Base-by-base conservation (phyloP, 2,888 invertebrate genomes). In the Acanthococcus lagerstroemiae region DNA sequence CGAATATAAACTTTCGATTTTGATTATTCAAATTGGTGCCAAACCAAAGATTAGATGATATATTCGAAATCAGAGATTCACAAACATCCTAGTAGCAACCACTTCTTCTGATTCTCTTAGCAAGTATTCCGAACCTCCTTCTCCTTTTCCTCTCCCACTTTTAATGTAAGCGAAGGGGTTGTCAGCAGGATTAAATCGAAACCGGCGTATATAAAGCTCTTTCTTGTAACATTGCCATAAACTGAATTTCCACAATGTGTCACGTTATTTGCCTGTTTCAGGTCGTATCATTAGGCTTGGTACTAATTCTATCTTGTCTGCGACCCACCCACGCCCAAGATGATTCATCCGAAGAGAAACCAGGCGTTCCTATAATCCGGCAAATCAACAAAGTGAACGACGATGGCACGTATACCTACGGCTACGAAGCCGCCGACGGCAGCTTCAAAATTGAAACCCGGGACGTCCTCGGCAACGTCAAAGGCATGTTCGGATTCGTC, bases 381-480 rank as follows among this genome's bases (percentile, higher is more conserved):
- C 87, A 88, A 76, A 87, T 90, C 71, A 83, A 88, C 69, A 82
- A 86, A 73, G 80, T 89, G 2, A 90, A 90, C 74, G 85, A 87
- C 60, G 90, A 90, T 74, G 90, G 90, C 26, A 88, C 88, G 0
- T 90, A 90, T 73, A 88, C 89, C 0, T 87, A 87, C 69, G 90
- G 90, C 1, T 90, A 88, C 73, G 90, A 90, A 77, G 88, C 88
- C 2, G 88, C 87, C 56, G 90, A 90, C 75, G 90, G 90, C 3
- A 87, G 88, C 0, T 90, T 89, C 76, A 89, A 90, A 79, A 88
- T 89, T 67, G 89, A 89, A 77, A 89, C 86, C 72, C 79, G 88
- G 69, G 88, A 88, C 75, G 86, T 87, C 55, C 78, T 84, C 68
- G 88, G 88, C 7, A 87, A 88, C 75, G 86, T 89, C 69, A 88